These are phyloP conservation scores for Hephaestus fuliginosus DNA, from an alignment of 2,797 vertebrate genomes.

Conservation along the genomic window DNA sequence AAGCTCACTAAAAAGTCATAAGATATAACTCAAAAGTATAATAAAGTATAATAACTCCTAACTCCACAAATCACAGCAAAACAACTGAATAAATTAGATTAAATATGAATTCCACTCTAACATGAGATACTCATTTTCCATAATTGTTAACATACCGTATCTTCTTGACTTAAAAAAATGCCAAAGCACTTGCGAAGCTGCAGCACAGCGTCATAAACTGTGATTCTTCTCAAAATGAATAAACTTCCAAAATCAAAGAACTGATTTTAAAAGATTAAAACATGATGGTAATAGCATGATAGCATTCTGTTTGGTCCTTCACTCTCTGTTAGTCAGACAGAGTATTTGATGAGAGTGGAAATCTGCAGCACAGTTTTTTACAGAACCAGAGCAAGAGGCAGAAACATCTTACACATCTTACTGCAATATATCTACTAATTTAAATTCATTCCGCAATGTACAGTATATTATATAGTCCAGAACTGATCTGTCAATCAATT, in stretches of 20 bases:
- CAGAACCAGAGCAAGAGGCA: neutral
- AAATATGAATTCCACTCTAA: conserved; percentile 26
- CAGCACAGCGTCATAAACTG: neutral
- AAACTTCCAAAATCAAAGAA: neutral
- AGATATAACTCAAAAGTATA: conserved; percentile 26
- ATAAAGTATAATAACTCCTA: neutral
- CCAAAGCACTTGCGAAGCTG: neutral
- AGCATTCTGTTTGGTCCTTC: neutral
- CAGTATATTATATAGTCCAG: neutral
- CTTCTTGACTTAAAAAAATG: neutral
- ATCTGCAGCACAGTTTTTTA: conserved; percentile 3
- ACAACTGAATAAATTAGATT: conserved; percentile 9
- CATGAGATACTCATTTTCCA: conserved; percentile 11
- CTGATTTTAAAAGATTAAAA: neutral
- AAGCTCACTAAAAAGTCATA: conserved; percentile 19
- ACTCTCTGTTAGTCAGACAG: neutral
- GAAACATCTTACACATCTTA: neutral
- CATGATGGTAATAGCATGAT: neutral
- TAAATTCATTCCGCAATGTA: neutral
- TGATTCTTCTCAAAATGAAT: neutral
- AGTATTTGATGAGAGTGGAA: conserved; percentile 18
- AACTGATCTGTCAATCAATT: neutral
- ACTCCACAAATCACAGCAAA: conserved; percentile 39
- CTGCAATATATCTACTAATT: neutral
- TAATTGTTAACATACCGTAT: conserved; percentile 21